phyloP scores from a whole-genome alignment of 2,797 vertebrate species.

The Sebastes alutus region DNA sequence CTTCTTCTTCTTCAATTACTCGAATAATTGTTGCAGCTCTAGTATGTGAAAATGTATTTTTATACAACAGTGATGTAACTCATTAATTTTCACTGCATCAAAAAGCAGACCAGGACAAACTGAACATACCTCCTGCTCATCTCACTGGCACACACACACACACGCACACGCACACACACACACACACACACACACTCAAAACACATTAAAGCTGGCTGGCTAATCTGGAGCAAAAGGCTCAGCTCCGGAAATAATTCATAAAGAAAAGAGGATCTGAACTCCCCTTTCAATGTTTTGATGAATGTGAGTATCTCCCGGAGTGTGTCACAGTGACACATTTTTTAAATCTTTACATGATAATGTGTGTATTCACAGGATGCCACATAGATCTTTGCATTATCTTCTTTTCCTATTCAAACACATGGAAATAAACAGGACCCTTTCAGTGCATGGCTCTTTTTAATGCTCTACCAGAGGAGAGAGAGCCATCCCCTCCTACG shows the following conservation, averaged over 20 bases:
- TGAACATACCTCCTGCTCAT: background rate
- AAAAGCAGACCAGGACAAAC: constrained; percentile 7
- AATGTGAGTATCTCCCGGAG: background rate
- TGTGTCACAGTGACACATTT: constrained; percentile 7
- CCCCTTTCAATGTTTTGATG: constrained; percentile 5
- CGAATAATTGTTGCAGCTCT: too few relatives aligned
- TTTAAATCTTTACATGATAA: background rate
- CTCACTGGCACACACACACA: background rate
- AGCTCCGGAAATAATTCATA: constrained; percentile 66
- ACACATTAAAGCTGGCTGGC: constrained; percentile 35
- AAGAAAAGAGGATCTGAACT: constrained; percentile 43
- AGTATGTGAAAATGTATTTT: background rate
- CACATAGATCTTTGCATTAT: constrained; percentile 53
- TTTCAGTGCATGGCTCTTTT: background rate
- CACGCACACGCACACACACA: background rate
- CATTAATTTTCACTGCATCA: constrained; percentile 23
- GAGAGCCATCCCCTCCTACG: background rate
- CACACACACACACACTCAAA: constrained; percentile 1
- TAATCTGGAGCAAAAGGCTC: constrained; percentile 63
- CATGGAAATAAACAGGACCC: background rate
- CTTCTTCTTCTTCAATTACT: too few relatives aligned
- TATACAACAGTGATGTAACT: background rate
- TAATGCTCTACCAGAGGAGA: background rate
- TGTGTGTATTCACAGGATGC: background rate
- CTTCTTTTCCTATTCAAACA: constrained; percentile 70